Evolutionary conservation across 2,888 invertebrate genomes (phyloP), one percentile per base, ranked within the genome.

Genomic region (Meghimatium bilineatum): DNA sequence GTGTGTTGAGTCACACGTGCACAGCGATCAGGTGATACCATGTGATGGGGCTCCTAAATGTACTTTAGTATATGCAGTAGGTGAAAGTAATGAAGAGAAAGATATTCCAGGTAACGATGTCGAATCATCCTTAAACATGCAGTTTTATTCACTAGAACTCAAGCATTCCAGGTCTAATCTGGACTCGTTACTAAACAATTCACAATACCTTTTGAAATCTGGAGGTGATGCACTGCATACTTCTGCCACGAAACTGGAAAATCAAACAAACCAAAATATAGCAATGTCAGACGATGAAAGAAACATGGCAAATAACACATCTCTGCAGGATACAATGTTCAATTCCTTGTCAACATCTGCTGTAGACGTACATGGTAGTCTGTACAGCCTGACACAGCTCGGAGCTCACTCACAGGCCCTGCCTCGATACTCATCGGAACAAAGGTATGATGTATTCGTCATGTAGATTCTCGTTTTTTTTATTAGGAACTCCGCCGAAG

Each of bases 331-430:
- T 2, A 14, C 66, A 3, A 32, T 66, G 14, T 12, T 66, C 23
- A 14, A 23, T 3, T 63, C 63, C 20, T n/a, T 81, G 44, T 26
- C 56, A 8, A 32, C 81, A 1, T 72, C 72, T 38, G 38, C 38
- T 23, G n/a, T 74, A n/a, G 81, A 81, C 20, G 38, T 81, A 0
- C 56, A 38, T 10, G 63, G 63, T 36, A 81, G 81, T n/a, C n/a
- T 72, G 3, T 36, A 60, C 74, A 56, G 60, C 29, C 20, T 81
- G 34, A 34, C 74, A 23, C 38, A 34, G 29, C n/a, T 49, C 12
- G 49, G 6, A 38, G n/a, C 12, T 8, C 23, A 17, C 36, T 44
- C 17, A 26, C 23, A 12, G 10, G 75, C 34, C 10, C n/a, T 12
- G n/a, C n/a, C 20, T 52, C 32, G 29, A 49, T 8, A 32, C 3